These are phyloP conservation scores for Sisor rabdophorus DNA, from an alignment of 2,113 vertebrate species.

Conservation along the genomic window DNA sequence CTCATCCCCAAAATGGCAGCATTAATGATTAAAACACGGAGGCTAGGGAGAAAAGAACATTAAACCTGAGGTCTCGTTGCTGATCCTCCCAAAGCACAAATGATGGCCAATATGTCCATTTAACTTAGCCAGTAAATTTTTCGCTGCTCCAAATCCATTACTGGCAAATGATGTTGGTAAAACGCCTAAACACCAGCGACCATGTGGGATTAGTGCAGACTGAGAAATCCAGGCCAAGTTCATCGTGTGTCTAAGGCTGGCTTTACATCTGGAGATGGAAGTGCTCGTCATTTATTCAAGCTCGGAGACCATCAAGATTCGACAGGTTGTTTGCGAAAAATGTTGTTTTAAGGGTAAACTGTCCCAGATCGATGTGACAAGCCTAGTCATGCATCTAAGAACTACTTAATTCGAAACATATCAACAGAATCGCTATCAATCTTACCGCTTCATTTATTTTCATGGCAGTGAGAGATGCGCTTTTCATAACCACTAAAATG, in stretches of 20 bases:
- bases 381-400: background rate
- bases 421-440: background rate
- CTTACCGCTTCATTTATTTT: background rate
- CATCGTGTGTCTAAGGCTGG: background rate
- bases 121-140: conserved; percentile 46
- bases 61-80: conserved; percentile 33
- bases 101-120: conserved; percentile 48
- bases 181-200: conserved; percentile 24
- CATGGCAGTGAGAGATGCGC: background rate
- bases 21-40: conserved; percentile 51
- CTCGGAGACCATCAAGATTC: background rate
- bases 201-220: conserved; percentile 21
- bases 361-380: background rate
- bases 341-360: background rate
- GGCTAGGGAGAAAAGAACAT: conserved; percentile 42
- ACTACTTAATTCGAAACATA: background rate
- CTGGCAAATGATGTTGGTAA: conserved; percentile 39
- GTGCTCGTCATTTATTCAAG: background rate
- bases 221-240: conserved; percentile 4
- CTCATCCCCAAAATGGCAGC: conserved; percentile 47
- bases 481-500: background rate
- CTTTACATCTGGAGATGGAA: conserved; percentile 4
- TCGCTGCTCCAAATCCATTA: conserved; percentile 51
- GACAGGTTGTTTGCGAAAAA: too few species aligned
- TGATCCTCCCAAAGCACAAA: conserved; percentile 44